These are phyloP conservation scores for Epinotia demarniana DNA, from an alignment of 2,888 invertebrate species.

Conservation along the genomic window DNA sequence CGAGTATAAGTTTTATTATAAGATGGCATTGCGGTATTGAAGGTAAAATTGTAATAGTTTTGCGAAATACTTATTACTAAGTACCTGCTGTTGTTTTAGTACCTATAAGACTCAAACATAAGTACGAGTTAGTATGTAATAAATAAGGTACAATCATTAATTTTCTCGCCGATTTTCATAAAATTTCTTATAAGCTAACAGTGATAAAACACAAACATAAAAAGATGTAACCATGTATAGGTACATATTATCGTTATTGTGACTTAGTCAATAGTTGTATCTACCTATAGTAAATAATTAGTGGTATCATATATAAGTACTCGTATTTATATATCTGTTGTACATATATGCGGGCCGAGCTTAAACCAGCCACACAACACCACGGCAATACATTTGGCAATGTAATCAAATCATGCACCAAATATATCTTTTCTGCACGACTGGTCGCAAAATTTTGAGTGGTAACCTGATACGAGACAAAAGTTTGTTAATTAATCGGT, in stretches of 20 bases:
- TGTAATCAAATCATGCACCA: constrained; percentile 31
- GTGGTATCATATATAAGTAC: background rate
- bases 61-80: background rate
- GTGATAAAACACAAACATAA: no score
- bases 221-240: no score
- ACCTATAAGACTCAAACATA: no score
- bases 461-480: constrained; percentile 20
- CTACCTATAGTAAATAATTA: background rate
- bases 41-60: constrained; percentile 14
- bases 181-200: no score
- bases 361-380: constrained; percentile 2
- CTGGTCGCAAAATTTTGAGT: constrained; percentile 24
- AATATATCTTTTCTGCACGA: constrained; percentile 41
- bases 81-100: background rate
- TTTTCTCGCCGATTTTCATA: no score
- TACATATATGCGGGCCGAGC: background rate
- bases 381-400: constrained; percentile 24
- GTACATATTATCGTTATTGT: no score
- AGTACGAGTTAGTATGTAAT: no score
- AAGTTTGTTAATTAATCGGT: constrained; percentile 10
- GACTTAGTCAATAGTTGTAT: background rate
- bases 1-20: constrained; percentile 8
- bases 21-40: background rate
- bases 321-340: no score
- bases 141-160: no score